These are phyloP conservation scores for Chloropsis hardwickii DNA, from an alignment of 2,113 vertebrate species.

Conservation along the genomic window DNA sequence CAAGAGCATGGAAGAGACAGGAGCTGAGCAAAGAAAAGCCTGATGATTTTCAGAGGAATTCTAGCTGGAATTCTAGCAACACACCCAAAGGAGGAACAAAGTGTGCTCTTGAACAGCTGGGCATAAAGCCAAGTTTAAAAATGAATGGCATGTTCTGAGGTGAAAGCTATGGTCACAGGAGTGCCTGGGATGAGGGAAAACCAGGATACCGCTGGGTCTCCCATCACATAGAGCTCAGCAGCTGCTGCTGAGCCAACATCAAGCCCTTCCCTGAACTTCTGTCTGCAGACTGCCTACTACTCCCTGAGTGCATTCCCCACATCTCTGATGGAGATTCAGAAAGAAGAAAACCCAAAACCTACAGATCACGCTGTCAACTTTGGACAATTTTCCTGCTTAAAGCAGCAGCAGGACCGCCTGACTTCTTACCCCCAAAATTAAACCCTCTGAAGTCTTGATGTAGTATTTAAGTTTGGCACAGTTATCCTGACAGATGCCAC, in stretches of 20 bases:
- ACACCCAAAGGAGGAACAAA: neutral
- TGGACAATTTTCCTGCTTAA: neutral
- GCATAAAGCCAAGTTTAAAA: neutral
- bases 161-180: neutral
- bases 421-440: neutral
- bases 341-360: neutral
- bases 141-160: rapidly evolving
- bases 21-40: neutral
- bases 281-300: too few species aligned
- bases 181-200: neutral
- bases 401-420: neutral
- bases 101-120: rapidly evolving
- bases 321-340: neutral
- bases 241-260: neutral
- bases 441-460: neutral
- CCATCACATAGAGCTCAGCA: neutral
- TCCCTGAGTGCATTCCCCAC: neutral
- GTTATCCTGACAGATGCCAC: neutral
- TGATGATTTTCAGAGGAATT: neutral
- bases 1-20: neutral
- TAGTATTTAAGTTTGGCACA: rapidly evolving
- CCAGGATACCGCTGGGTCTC: rapidly evolving
- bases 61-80: neutral
- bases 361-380: rapidly evolving
- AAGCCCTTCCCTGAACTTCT: neutral